phyloP scores from a whole-genome alignment of 1,140 invertebrate species.

The Microplitis mediator region DNA sequence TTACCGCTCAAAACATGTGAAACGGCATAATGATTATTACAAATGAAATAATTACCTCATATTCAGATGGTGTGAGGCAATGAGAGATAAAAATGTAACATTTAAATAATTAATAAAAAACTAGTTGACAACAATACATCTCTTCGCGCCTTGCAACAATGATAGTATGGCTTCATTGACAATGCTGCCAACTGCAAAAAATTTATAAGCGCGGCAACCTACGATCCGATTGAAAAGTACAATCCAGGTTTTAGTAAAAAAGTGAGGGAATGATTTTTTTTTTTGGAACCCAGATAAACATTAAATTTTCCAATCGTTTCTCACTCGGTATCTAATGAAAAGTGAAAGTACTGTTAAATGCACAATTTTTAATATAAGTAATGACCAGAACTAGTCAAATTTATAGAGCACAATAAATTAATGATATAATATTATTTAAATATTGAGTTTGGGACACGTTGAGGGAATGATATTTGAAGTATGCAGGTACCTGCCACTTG shows the following conservation, averaged over 20 bases:
- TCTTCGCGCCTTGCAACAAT: background rate
- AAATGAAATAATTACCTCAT: too few relatives aligned
- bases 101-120: background rate
- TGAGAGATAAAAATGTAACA: background rate
- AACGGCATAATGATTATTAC: too few relatives aligned
- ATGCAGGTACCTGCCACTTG: background rate
- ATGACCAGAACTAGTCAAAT: background rate
- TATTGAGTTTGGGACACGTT: background rate
- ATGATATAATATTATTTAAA: background rate
- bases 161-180: background rate
- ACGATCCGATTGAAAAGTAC: too few relatives aligned
- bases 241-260: background rate
- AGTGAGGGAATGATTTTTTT: background rate
- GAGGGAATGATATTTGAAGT: background rate
- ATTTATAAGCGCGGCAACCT: background rate
- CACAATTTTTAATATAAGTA: too few relatives aligned
- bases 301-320: background rate
- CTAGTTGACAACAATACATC: background rate
- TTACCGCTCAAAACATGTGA: too few relatives aligned
- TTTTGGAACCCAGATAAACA: background rate
- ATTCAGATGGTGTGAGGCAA: background rate
- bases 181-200: background rate
- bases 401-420: background rate
- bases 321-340: background rate
- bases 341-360: background rate